A percentile compares a stretch with the other conserved stretches of the same genome.
Evolutionary conservation across 2,113 vertebrate genomes (phyloP).

Genomic region (Scartelaos histophorus): DNA sequence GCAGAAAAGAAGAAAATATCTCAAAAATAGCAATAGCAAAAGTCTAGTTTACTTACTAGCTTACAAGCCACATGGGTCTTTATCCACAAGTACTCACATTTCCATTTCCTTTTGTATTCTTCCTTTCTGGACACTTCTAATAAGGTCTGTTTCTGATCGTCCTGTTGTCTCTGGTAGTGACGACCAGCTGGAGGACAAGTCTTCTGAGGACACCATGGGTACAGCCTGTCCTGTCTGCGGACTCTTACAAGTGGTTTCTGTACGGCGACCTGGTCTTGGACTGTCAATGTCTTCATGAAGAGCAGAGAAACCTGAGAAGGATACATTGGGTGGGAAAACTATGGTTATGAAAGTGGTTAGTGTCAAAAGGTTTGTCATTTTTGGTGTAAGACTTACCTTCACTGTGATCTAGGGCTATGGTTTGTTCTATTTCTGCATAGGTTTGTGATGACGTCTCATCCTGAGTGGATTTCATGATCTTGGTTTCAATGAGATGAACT

Average conservation of each 20-base stretch:
- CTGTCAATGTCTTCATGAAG: slow-evolving; percentile 87
- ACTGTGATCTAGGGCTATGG: slow-evolving; percentile 87
- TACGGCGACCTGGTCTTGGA: slow-evolving; percentile 70
- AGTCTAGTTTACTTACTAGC: no score
- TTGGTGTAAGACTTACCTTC: slow-evolving; percentile 79
- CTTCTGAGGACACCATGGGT: slow-evolving; percentile 88
- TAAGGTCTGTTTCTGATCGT: slow-evolving; percentile 72
- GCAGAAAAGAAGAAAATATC: slow-evolving; percentile 21
- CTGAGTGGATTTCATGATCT: slow-evolving; percentile 75
- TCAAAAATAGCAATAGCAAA: neutral
- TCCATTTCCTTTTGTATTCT: slow-evolving; percentile 77
- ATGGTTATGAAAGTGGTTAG: neutral
- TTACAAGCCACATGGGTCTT: no score
- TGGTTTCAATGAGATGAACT: slow-evolving; percentile 90
- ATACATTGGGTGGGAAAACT: neutral
- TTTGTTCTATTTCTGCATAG: slow-evolving; percentile 88
- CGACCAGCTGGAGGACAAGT: slow-evolving; percentile 85
- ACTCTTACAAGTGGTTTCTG: slow-evolving; percentile 51
- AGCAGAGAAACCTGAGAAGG: slow-evolving; percentile 83
- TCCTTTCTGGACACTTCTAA: slow-evolving; percentile 80
- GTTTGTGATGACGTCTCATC: slow-evolving; percentile 77
- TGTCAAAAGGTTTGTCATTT: neutral
- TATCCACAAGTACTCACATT: slow-evolving; percentile 38
- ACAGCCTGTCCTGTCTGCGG: slow-evolving; percentile 75
- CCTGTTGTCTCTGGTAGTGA: slow-evolving; percentile 81